Base-by-base conservation (phyloP, 2,888 invertebrate species). In the Ichneumoninae sp. region DNA sequence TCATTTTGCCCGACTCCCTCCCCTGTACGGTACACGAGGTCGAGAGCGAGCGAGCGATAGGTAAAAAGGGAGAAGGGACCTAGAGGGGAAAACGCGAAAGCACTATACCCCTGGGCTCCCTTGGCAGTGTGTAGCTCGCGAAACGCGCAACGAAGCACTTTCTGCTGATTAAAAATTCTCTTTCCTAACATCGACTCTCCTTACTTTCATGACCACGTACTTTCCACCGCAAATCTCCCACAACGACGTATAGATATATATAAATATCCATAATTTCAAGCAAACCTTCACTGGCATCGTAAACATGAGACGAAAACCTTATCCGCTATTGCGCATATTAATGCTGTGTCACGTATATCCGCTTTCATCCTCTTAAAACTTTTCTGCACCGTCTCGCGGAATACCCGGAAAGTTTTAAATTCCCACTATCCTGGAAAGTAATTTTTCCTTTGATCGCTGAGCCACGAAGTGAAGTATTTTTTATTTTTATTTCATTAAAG, bases 101-200 rank as follows among this genome's bases (percentile, higher is more conserved):
- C 65, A 36, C 36, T 8, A 65, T 65, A 65, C 65, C 16, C 36
- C 7, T 33, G 36, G 65, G 33, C 5, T 65, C n/a, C 19, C 65
- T 8, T 8, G 19, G 19, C 65, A 19, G 16, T 60, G 60, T 60
- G 4, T 13, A 71, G 36, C 76, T 81, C 50, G 60, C 69, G 52
- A 54, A 80, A 60, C 74, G 68, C 57, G 71, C 44, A 71, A 77
- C 77, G 33, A 54, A 50, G 68, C 77, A 83, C 77, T 83, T 68
- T 54, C 73, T 60, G 54, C 77, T 83, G 82, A 83, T 83, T 83
- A 78, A 83, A 83, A 78, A 83, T 83, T 83, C 83, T 78, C 83
- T 74, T 83, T 78, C 78, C 68, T 40, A 52, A 60, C 57, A 78
- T 83, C 83, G 78, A 83, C 78, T 78, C 78, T 78, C 73, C 73